A percentile compares a stretch with the other conserved stretches of the same genome.
Conservation (phyloP, 1,140 invertebrate species). For the Formica exsecta region DNA sequence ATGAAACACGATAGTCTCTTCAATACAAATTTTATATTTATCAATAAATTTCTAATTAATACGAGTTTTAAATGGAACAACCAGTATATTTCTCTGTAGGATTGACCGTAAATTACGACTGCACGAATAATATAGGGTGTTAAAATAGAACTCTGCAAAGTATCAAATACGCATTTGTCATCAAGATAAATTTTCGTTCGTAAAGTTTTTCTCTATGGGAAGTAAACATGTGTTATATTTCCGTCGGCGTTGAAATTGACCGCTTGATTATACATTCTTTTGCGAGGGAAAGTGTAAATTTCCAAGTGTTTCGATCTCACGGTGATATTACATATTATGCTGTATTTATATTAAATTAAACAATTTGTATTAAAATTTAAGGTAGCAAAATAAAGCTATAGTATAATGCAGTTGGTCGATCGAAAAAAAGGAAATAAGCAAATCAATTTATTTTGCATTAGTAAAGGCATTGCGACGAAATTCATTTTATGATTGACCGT, state of each 20-base stretch:
- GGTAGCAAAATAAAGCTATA: too few relatives aligned
- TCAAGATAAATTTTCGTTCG: not conserved
- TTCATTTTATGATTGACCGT: too few relatives aligned
- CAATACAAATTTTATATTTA: too few relatives aligned
- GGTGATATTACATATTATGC: not conserved
- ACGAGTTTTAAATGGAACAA: not conserved
- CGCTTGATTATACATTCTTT: not conserved
- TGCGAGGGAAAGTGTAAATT: not conserved
- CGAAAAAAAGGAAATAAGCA: too few relatives aligned
- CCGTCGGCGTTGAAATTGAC: not conserved
- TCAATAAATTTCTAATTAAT: not conserved
- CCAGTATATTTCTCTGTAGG: not conserved
- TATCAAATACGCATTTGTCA: not conserved
- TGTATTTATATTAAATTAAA: not conserved
- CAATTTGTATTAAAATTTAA: too few relatives aligned
- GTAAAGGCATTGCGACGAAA: too few relatives aligned
- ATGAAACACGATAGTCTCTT: too few relatives aligned
- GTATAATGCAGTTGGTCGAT: too few relatives aligned
- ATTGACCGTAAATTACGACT: not conserved
- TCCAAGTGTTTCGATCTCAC: not conserved
- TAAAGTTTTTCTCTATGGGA: not conserved
- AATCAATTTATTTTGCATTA: too few relatives aligned
- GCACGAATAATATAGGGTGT: not conserved
- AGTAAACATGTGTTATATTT: constrained; percentile 8
- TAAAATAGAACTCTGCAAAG: not conserved